Evolutionary conservation across 2,113 vertebrate genomes (phyloP).

Genomic region (Burhinus oedicnemus): DNA sequence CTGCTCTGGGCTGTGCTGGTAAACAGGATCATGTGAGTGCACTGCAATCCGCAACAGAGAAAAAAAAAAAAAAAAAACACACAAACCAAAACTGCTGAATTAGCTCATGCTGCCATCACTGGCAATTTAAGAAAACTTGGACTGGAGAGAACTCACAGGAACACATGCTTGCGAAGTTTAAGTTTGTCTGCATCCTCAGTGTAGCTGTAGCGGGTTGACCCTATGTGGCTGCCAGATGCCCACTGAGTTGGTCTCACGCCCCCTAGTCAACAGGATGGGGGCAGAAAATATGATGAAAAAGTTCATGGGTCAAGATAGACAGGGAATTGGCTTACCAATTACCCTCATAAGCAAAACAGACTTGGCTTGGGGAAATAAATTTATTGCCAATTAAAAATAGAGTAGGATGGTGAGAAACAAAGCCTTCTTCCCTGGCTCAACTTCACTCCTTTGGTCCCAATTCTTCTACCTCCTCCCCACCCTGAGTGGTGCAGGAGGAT

Average conservation of each 20-base stretch:
- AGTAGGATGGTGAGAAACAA: neutral
- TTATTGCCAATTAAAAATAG: neutral
- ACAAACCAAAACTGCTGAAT: neutral
- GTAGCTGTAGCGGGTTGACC: accelerated
- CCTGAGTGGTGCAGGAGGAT: accelerated
- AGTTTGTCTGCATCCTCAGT: accelerated
- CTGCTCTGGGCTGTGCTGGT: neutral
- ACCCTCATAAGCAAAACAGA: neutral
- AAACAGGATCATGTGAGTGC: neutral
- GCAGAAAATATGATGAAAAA: neutral
- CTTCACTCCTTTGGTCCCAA: neutral
- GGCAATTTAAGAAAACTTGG: neutral
- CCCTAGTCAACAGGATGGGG: neutral
- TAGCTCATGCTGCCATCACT: neutral
- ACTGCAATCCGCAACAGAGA: neutral
- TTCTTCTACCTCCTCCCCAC: neutral
- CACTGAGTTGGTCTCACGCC: neutral
- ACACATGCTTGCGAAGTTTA: neutral
- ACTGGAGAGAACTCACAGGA: neutral
- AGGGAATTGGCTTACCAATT: neutral
- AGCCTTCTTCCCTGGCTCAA: neutral
- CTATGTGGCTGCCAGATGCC: neutral
- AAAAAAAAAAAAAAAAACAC: neutral
- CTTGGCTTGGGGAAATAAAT: neutral
- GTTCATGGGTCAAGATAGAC: neutral